A percentile compares a stretch with the other conserved stretches of the same genome.
These are phyloP conservation scores for Misgurnus mizolepis DNA, from an alignment of 2,113 vertebrate species.

Conservation along the genomic window DNA sequence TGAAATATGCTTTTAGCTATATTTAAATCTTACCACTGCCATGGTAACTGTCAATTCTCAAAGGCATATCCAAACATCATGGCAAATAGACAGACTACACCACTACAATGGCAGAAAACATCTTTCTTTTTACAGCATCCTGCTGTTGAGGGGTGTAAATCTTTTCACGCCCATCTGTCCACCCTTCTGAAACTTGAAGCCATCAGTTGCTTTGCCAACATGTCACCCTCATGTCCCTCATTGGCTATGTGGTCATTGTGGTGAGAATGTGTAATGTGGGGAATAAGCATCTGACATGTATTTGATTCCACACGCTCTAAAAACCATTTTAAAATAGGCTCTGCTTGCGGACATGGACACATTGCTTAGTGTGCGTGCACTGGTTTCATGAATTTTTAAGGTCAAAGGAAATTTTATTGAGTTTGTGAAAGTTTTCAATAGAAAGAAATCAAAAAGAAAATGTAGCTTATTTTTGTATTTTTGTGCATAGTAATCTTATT, in stretches of 20 bases:
- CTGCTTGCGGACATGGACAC: background rate
- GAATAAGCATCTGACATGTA: slow-evolving; percentile 27
- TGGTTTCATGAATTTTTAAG: background rate
- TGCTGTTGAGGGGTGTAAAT: slow-evolving; percentile 62
- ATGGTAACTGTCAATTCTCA: slow-evolving; percentile 54
- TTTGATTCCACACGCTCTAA: slow-evolving; percentile 20
- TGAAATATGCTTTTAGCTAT: slow-evolving; percentile 1
- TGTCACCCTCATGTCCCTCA: slow-evolving; percentile 48
- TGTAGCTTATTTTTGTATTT: too few relatives aligned
- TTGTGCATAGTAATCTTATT: too few relatives aligned
- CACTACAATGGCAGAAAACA: slow-evolving; percentile 28
- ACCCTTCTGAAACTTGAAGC: slow-evolving; percentile 63
- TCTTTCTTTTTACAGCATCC: slow-evolving; percentile 30
- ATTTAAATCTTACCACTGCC: slow-evolving; percentile 32
- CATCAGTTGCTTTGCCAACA: slow-evolving; percentile 55
- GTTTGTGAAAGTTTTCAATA: too few relatives aligned
- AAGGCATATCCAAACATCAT: slow-evolving; percentile 61
- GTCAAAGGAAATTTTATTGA: too few relatives aligned
- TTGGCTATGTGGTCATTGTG: slow-evolving; percentile 42
- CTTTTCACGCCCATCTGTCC: slow-evolving; percentile 56
- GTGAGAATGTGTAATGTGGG: slow-evolving; percentile 36
- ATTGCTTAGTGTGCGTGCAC: background rate
- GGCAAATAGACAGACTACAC: slow-evolving; percentile 33
- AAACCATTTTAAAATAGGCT: slow-evolving; percentile 19
- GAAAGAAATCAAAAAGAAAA: too few relatives aligned